Percentiles rank a stretch among this genome's conserved stretches.
These are phyloP conservation scores for Rhynchonycteris naso DNA, from an alignment of 2,797 vertebrate genomes.

Conservation along the genomic window DNA sequence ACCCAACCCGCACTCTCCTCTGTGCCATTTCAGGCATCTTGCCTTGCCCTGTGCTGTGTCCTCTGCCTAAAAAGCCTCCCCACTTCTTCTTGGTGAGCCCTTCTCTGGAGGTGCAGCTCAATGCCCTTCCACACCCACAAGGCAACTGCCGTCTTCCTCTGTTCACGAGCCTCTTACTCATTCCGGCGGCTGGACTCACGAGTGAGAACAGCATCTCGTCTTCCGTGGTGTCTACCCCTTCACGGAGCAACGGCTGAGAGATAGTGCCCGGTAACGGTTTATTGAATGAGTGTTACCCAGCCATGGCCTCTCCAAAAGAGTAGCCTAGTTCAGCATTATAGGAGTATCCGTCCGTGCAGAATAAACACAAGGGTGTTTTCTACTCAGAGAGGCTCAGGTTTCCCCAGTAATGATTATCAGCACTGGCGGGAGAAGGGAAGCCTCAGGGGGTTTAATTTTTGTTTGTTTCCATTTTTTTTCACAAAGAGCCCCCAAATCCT, in stretches of 20 bases:
- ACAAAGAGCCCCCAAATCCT: slow-evolving; percentile 11
- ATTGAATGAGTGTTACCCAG: not conserved
- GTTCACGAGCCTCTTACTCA: not conserved
- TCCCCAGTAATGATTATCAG: not conserved
- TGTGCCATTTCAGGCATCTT: not conserved
- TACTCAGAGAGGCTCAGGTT: not conserved
- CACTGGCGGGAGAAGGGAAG: not conserved
- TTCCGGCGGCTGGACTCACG: not conserved
- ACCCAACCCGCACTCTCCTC: not conserved
- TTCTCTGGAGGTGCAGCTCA: not conserved
- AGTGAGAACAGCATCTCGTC: not conserved
- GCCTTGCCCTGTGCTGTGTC: not conserved
- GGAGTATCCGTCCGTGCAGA: not conserved
- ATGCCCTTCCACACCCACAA: not conserved
- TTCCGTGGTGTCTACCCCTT: not conserved
- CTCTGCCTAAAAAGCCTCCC: not conserved
- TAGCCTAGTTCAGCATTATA: not conserved
- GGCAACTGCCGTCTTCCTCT: not conserved
- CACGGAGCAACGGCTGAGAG: not conserved
- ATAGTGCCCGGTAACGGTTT: not conserved
- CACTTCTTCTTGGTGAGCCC: not conserved
- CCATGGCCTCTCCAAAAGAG: not conserved
- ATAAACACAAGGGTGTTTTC: not conserved
- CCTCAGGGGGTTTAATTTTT: not conserved
- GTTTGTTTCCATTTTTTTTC: slow-evolving; percentile 17